phyloP scores from a whole-genome alignment of 2,113 vertebrate species.

The Sakesphorus luctuosus region DNA sequence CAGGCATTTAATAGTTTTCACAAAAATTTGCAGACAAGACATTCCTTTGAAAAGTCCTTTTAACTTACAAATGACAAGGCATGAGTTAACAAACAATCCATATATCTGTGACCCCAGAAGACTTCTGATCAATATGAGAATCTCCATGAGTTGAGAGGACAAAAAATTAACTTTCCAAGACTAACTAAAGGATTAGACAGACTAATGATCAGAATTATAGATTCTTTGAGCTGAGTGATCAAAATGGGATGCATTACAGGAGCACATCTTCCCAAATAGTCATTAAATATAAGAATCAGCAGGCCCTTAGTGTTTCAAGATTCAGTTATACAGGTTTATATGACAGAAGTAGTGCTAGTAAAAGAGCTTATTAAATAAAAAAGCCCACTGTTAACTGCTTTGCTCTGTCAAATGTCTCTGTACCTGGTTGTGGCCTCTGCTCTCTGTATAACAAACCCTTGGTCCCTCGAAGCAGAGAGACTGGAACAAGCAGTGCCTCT shows the following conservation, averaged over 20 bases:
- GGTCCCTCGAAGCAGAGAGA: neutral
- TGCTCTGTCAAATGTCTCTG: neutral
- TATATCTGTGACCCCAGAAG: neutral
- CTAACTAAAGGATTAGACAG: neutral
- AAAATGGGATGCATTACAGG: neutral
- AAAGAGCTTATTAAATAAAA: neutral
- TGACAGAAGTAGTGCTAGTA: neutral
- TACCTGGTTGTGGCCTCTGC: rapidly evolving
- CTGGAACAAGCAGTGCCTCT: neutral
- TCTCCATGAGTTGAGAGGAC: neutral
- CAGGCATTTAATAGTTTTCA: neutral
- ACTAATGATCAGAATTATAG: neutral
- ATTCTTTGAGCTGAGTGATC: neutral
- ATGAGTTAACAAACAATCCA: neutral
- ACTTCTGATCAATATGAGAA: too few relatives aligned
- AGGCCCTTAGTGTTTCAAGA: neutral
- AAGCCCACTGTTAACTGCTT: neutral
- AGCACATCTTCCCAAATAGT: neutral
- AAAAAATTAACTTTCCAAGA: neutral
- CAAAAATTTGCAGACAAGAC: neutral
- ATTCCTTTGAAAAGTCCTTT: neutral
- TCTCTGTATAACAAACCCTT: neutral
- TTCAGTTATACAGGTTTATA: neutral
- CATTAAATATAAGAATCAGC: neutral
- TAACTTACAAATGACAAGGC: neutral